Conservation (phyloP, 1,140 invertebrate species). For the Chymomyza costata region DNA sequence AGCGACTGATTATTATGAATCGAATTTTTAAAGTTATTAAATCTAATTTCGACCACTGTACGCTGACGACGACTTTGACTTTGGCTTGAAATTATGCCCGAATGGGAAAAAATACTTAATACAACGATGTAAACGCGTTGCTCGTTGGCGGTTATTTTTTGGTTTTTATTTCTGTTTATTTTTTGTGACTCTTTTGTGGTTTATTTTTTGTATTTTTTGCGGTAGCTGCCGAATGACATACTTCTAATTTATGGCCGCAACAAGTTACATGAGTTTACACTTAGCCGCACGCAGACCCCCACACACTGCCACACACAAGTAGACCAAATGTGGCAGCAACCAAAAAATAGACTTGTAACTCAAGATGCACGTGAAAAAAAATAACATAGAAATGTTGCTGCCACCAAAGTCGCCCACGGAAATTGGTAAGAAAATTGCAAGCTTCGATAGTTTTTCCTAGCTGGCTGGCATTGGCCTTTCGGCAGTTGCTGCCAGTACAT, state of each 20-base stretch:
- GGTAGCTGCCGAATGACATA: conserved; percentile 66
- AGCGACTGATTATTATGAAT: too few relatives aligned
- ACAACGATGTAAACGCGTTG: too few relatives aligned
- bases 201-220: conserved; percentile 29
- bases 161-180: background rate
- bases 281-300: conserved; percentile 1
- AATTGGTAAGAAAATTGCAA: conserved; percentile 51
- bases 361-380: too few relatives aligned
- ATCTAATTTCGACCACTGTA: conserved; percentile 6
- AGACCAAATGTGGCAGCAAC: too few relatives aligned
- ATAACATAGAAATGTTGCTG: too few relatives aligned
- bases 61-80: conserved; percentile 7
- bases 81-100: conserved; percentile 50
- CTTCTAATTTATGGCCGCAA: conserved; percentile 66
- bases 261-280: conserved; percentile 17
- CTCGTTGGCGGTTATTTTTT: too few relatives aligned
- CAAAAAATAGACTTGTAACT: too few relatives aligned
- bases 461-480: conserved; percentile 1
- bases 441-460: conserved; percentile 44
- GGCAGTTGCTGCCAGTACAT: conserved; percentile 28
- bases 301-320: too few relatives aligned
- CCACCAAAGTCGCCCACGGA: conserved; percentile 45
- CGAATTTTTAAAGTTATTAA: too few relatives aligned
- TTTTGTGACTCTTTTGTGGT: too few relatives aligned
- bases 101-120: conserved; percentile 25